Evolutionary conservation across 2,888 invertebrate genomes (phyloP), one percentile per base, ranked within the genome.

Genomic region (Chymomyza amoena): DNA sequence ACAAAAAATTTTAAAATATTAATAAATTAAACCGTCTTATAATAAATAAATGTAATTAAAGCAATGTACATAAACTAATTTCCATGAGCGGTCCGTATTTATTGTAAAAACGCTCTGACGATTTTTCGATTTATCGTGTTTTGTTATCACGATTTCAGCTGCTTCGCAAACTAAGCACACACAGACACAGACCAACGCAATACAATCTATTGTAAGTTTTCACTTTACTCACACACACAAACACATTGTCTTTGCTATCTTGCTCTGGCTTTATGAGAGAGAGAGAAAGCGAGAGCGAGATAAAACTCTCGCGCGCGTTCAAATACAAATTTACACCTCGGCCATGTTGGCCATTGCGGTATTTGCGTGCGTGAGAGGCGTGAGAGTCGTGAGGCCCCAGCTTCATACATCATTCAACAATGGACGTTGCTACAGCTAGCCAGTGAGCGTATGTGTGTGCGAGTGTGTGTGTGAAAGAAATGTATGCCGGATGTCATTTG

Each of bases 271-370:
- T 9, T 32, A 32, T 25, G 32, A 62, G 51, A 10, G 39, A 10
- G 50, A 32, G 32, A 32, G 32, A 32, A 28, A 28, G 28, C 28
- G 28, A 28, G 28, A 28, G 28, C 28, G 32, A 9, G 9, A 9
- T 9, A 32, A 0, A 50, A 32, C 57, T 64, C 69, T 66, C 20
- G 20, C 15, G 57, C 20, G 20, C 15, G 57, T 45, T 65, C 66
- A 80, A 85, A 80, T 82, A 81, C 72, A 79, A 77, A 76, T 84
- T 81, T 81, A 79, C 84, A 86, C 81, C 87, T 86, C 77, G 72
- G 66, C 70, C 76, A 66, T 59, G 60, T 57, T 32, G 25, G 66
- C 67, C 66, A 70, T 71, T 80, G 77, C 72, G 81, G 81, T 72
- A 74, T 72, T 72, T 79, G 69, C 71, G 66, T 75, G 68, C 68